Percentiles rank a stretch among this genome's conserved stretches.
Conservation (phyloP, 2,888 invertebrate species). For the Galeopsomyia nigrocyanea region DNA sequence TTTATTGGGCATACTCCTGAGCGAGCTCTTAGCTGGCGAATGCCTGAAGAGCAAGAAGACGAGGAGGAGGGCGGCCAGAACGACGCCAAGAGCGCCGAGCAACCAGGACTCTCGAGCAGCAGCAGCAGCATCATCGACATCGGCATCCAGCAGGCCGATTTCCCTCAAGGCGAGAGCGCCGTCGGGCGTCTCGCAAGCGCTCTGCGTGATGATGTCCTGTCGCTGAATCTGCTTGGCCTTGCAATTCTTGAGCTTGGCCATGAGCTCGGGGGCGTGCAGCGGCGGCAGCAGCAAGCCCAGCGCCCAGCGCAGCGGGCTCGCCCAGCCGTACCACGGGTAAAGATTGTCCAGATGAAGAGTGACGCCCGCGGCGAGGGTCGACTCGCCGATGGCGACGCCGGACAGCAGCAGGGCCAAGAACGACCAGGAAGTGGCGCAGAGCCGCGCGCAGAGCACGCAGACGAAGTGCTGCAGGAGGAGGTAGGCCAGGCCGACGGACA, state of each 20-base stretch:
- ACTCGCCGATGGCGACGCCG: conserved; percentile 61
- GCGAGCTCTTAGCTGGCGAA: conserved; percentile 70
- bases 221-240: conserved; percentile 79
- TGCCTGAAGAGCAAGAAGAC: conserved; percentile 71
- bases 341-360: conserved; percentile 63
- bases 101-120: conserved; percentile 68
- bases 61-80: conserved; percentile 74
- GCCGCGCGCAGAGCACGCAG: conserved; percentile 61
- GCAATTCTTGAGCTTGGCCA: conserved; percentile 60
- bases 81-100: conserved; percentile 72
- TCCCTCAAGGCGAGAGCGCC: conserved; percentile 75
- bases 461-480: conserved; percentile 62
- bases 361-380: conserved; percentile 61
- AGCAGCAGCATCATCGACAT: too few species aligned
- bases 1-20: conserved; percentile 74
- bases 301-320: conserved; percentile 64
- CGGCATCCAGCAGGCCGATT: conserved; percentile 36
- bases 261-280: conserved; percentile 56
- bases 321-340: conserved; percentile 62
- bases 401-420: conserved; percentile 60
- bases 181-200: conserved; percentile 85
- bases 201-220: conserved; percentile 89
- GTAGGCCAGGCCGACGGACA: conserved; percentile 61
- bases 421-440: conserved; percentile 60
- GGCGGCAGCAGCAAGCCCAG: conserved; percentile 60